Percentiles rank a stretch among this genome's conserved stretches.
phyloP scores from a whole-genome alignment of 2,113 vertebrate genomes.

The Phrynocephalus versicolor region DNA sequence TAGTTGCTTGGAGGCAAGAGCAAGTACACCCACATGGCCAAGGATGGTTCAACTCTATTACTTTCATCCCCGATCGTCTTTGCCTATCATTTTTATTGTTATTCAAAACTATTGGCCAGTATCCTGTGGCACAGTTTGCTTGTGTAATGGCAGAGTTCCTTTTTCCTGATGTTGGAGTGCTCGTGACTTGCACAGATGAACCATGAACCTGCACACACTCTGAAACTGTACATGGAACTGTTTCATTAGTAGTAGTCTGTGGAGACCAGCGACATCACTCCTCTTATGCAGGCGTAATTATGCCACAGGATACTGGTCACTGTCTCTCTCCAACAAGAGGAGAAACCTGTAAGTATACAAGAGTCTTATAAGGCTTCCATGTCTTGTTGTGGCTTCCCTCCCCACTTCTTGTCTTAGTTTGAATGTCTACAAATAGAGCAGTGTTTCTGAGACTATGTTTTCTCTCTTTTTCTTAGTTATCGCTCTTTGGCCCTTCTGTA shows the following conservation, averaged over 20 bases:
- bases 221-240: too few relatives aligned
- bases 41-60: not conserved
- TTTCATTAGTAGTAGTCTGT: too few relatives aligned
- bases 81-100: not conserved
- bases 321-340: not conserved
- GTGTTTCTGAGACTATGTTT: conserved; percentile 9
- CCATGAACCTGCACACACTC: too few relatives aligned
- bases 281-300: too few relatives aligned
- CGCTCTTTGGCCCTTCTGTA: conserved; percentile 95
- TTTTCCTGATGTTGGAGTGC: too few relatives aligned
- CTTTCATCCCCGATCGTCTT: not conserved
- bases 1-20: not conserved
- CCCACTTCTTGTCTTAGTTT: not conserved
- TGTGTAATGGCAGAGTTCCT: too few relatives aligned
- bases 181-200: too few relatives aligned
- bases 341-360: not conserved
- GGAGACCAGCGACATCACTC: too few relatives aligned
- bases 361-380: not conserved
- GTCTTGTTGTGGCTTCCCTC: not conserved
- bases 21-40: not conserved
- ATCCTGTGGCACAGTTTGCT: too few relatives aligned
- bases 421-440: not conserved
- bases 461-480: conserved; percentile 78
- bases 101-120: not conserved
- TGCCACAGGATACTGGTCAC: too few relatives aligned